Evolutionary conservation across 2,113 vertebrate species (phyloP).

Genomic region (Nanger granti): DNA sequence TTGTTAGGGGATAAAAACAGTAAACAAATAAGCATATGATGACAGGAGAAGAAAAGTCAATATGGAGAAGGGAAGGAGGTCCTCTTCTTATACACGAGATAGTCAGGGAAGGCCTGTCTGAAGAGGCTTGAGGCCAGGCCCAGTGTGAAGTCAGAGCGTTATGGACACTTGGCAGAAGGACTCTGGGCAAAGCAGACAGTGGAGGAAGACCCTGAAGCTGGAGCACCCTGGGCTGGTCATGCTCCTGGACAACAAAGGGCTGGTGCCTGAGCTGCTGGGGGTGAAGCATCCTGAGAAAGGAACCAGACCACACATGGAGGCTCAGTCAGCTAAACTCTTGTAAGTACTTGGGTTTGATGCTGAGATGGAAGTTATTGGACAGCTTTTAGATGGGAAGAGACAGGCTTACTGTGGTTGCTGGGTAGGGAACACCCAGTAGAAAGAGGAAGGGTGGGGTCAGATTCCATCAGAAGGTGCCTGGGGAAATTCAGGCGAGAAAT

Average conservation of each 20-base stretch:
- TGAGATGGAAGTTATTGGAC: not conserved
- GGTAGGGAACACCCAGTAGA: no score
- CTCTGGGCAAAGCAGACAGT: not conserved
- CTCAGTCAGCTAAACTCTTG: not conserved
- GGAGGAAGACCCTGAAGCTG: not conserved
- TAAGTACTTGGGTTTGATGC: not conserved
- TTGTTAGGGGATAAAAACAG: not conserved
- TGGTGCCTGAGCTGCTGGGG: not conserved
- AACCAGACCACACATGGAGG: not conserved
- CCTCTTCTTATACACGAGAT: not conserved
- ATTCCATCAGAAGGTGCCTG: not conserved
- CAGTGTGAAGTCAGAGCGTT: not conserved
- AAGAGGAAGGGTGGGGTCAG: not conserved
- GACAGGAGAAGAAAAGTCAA: not conserved
- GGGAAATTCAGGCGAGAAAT: not conserved
- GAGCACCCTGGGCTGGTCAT: fast-evolving
- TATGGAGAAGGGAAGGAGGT: not conserved
- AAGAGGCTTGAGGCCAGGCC: not conserved
- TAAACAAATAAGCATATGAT: not conserved
- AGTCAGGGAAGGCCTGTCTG: not conserved
- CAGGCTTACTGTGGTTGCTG: not conserved
- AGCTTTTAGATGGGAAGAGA: not conserved
- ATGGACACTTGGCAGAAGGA: not conserved
- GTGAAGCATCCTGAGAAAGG: not conserved
- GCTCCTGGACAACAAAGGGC: not conserved